Conservation (phyloP, 2,888 invertebrate genomes). For the Tridacna gigas region DNA sequence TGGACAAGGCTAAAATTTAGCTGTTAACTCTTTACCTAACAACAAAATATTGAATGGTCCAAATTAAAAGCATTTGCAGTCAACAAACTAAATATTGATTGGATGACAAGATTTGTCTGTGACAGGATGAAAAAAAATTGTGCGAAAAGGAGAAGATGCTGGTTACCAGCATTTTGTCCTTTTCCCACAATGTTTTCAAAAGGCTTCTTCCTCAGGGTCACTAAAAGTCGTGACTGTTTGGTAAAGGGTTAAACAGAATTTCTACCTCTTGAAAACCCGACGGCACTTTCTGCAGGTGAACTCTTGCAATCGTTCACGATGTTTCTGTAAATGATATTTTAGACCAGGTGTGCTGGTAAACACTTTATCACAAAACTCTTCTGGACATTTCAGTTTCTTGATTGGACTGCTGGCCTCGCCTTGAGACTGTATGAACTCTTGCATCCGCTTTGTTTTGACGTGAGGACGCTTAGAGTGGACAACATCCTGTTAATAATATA, state of each 20-base stretch:
- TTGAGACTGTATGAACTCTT: slow-evolving; percentile 77
- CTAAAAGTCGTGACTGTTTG: not conserved
- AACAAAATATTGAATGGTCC: no score
- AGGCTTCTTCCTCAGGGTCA: not conserved
- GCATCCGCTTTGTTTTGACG: slow-evolving; percentile 81
- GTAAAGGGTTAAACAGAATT: not conserved
- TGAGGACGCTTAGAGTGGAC: slow-evolving; percentile 75
- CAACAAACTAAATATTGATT: no score
- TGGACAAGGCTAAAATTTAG: no score
- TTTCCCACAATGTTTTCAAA: not conserved
- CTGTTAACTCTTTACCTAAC: no score
- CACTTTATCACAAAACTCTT: slow-evolving; percentile 76
- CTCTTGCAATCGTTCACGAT: slow-evolving; percentile 67
- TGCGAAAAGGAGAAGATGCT: no score
- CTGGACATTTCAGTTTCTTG: slow-evolving; percentile 72
- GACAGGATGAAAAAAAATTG: no score
- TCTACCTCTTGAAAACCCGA: slow-evolving; percentile 81
- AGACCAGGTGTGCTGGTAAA: slow-evolving; percentile 81
- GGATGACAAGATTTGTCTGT: no score
- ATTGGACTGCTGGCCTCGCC: slow-evolving; percentile 68
- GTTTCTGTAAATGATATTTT: slow-evolving; percentile 78
- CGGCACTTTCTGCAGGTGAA: slow-evolving; percentile 77
- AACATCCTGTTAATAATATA: slow-evolving; percentile 54
- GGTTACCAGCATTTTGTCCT: not conserved
- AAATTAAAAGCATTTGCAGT: no score